Conservation (phyloP, 2,797 vertebrate genomes). For the Uromys caudimaculatus region DNA sequence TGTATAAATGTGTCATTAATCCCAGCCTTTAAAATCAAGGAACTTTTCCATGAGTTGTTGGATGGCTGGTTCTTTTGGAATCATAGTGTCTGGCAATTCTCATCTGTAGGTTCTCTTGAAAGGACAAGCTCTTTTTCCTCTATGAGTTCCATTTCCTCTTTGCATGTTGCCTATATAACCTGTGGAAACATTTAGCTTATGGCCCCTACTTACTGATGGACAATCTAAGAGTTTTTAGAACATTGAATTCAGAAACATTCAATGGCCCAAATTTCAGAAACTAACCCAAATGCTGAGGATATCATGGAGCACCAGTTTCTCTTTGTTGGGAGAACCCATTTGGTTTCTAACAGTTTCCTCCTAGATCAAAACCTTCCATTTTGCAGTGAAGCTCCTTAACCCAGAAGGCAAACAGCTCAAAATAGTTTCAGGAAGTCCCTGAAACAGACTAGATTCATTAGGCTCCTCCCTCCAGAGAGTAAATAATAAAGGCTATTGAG, state of each 20-base stretch:
- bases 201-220: not conserved
- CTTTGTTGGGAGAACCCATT: not conserved
- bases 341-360: not conserved
- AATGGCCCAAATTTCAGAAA: not conserved
- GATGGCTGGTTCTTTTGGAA: not conserved
- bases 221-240: not conserved
- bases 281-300: not conserved
- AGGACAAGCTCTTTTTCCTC: accelerated
- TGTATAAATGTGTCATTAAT: not conserved
- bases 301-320: not conserved
- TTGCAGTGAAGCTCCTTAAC: not conserved
- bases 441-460: not conserved
- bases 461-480: not conserved
- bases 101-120: accelerated
- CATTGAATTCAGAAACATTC: not conserved
- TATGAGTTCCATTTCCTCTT: accelerated
- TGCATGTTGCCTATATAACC: accelerated
- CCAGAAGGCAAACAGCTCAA: not conserved
- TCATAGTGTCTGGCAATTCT: not conserved
- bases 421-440: not conserved
- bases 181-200: not conserved
- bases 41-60: not conserved
- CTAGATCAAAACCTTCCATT: not conserved
- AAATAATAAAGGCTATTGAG: not conserved
- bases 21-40: not conserved